A percentile compares a stretch with the other conserved stretches of the same genome.
Evolutionary conservation across 1,140 invertebrate genomes (phyloP).

Genomic region (Pomacea maculata): DNA sequence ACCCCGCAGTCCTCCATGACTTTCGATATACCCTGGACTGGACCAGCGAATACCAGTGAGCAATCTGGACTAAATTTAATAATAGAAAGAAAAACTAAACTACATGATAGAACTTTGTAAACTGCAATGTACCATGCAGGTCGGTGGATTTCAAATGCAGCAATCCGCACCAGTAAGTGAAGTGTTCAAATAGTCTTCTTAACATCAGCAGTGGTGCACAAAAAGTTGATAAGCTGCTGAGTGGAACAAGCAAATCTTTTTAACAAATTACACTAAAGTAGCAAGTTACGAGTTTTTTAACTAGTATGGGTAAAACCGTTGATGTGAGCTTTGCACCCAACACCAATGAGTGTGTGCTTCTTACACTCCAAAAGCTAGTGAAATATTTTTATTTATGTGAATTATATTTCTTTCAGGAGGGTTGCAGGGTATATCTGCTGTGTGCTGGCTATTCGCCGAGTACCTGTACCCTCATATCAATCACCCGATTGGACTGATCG

Average conservation of each 20-base stretch:
- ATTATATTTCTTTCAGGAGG: not conserved
- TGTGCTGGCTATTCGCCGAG: slow-evolving; percentile 56
- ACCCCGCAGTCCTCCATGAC: not conserved
- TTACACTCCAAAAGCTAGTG: not conserved
- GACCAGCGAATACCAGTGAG: not conserved
- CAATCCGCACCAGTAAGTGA: no score
- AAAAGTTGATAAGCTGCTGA: no score
- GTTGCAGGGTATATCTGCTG: slow-evolving; percentile 46
- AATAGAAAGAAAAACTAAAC: no score
- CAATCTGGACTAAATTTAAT: no score
- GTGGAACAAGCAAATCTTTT: not conserved
- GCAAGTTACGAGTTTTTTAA: not conserved
- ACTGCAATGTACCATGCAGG: no score
- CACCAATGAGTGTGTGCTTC: not conserved
- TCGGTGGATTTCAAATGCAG: no score
- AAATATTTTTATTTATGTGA: no score
- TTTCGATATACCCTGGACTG: not conserved
- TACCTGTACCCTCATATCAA: slow-evolving; percentile 41
- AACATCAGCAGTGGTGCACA: no score
- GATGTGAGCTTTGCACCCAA: not conserved
- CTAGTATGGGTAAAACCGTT: not conserved
- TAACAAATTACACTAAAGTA: not conserved
- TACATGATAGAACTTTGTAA: no score
- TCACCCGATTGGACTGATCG: slow-evolving; percentile 52
- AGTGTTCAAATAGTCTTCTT: no score